Conservation (phyloP, 1,140 invertebrate species). For the Cotesia typhae region DNA sequence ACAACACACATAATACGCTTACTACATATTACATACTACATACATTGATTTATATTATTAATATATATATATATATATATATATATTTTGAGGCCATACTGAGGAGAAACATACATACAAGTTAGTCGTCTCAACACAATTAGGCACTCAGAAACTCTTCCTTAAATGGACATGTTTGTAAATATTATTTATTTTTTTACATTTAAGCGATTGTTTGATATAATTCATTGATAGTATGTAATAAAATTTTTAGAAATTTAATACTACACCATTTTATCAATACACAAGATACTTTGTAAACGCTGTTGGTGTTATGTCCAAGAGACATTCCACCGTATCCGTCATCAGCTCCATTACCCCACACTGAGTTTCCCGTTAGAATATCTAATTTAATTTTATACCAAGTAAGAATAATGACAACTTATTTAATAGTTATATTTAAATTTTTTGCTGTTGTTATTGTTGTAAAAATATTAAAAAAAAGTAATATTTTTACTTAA, state of each 20-base stretch:
- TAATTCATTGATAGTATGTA: neutral
- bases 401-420: too few species aligned
- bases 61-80: neutral
- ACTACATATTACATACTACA: conserved; percentile 2
- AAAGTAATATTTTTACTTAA: too few species aligned
- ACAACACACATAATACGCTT: neutral
- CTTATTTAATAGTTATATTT: too few species aligned
- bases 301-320: neutral
- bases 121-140: conserved; percentile 45
- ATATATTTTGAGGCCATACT: conserved; percentile 25
- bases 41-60: conserved; percentile 10
- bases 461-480: too few species aligned
- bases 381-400: too few species aligned
- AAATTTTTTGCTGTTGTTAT: too few species aligned
- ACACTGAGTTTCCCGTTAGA: too few species aligned
- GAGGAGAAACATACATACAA: neutral
- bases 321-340: too few species aligned
- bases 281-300: neutral
- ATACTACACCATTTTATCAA: conserved; percentile 18
- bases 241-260: neutral
- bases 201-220: neutral
- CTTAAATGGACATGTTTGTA: conserved; percentile 61
- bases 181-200: conserved; percentile 44
- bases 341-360: too few species aligned
- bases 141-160: conserved; percentile 47